Conservation (phyloP, 2,113 vertebrate species). For the Platichthys flesus region DNA sequence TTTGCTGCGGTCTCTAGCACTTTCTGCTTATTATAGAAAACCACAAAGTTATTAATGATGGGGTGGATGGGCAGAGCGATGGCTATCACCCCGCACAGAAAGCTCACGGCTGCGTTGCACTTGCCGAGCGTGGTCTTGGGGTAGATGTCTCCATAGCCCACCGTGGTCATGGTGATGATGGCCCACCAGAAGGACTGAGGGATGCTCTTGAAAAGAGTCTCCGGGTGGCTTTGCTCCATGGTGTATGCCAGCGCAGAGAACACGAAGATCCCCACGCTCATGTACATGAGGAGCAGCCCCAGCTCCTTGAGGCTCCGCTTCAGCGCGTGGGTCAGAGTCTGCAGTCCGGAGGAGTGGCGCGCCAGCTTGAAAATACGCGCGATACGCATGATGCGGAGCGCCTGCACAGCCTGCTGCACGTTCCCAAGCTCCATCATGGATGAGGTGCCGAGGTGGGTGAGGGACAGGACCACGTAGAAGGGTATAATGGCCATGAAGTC, state of each 20-base stretch:
- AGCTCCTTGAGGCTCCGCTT: constrained; percentile 96
- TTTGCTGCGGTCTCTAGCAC: constrained; percentile 95
- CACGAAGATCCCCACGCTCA: constrained; percentile 96
- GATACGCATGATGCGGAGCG: constrained; percentile 93
- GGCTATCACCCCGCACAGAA: constrained; percentile 95
- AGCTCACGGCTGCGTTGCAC: constrained; percentile 96
- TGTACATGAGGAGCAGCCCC: constrained; percentile 95
- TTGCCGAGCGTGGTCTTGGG: constrained; percentile 97
- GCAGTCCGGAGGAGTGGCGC: constrained; percentile 93
- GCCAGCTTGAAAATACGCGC: constrained; percentile 96
- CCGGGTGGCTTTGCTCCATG: constrained; percentile 95
- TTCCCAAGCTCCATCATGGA: constrained; percentile 93
- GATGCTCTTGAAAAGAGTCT: constrained; percentile 98
- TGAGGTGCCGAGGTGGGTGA: constrained; percentile 91
- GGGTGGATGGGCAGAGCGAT: constrained; percentile 97
- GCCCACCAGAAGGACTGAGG: constrained; percentile 99
- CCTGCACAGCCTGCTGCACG: constrained; percentile 95
- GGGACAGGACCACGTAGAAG: constrained; percentile 92
- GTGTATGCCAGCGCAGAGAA: constrained; percentile 97
- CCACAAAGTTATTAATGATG: constrained; percentile 98
- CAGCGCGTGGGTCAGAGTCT: constrained; percentile 94
- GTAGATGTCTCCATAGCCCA: constrained; percentile 97
- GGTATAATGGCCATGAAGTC: constrained; percentile 94
- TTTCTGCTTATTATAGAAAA: constrained; percentile 96
- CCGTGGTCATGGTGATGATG: constrained; percentile 98